phyloP scores from a whole-genome alignment of 2,888 invertebrate species.

The Ormyrus rosae region DNA sequence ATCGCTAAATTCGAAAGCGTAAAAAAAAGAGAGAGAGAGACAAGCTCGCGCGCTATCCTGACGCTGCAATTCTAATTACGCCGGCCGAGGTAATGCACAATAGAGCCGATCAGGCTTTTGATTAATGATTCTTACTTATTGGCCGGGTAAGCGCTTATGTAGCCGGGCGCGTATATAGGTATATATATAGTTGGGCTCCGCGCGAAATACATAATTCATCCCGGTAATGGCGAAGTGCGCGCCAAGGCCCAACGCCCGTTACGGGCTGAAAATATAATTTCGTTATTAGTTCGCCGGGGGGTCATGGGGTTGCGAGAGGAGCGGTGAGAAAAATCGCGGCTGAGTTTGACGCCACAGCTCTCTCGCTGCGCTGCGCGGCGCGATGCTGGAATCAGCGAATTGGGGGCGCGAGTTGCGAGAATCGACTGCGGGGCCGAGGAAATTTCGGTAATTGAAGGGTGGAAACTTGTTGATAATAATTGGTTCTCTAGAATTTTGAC shows the following conservation, averaged over 20 bases:
- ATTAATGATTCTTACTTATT: conserved; percentile 54
- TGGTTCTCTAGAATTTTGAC: no score
- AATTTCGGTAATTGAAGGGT: no score
- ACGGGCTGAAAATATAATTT: conserved; percentile 29
- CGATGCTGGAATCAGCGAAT: no score
- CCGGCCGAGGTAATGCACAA: conserved; percentile 43
- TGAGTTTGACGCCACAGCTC: no score
- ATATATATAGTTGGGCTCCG: not conserved
- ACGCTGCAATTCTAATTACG: conserved; percentile 53
- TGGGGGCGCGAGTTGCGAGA: no score
- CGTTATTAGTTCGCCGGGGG: conserved; percentile 22
- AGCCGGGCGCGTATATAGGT: not conserved
- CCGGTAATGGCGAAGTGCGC: conserved; percentile 23
- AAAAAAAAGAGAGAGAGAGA: conserved; percentile 8
- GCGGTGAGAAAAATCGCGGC: not conserved
- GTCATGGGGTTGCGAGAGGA: not conserved
- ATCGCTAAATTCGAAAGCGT: not conserved
- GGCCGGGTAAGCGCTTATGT: conserved; percentile 34
- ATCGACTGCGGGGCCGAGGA: no score
- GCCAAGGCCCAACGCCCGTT: not conserved
- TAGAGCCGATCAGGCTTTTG: conserved; percentile 50
- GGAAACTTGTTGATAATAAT: no score
- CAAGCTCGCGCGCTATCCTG: conserved; percentile 12
- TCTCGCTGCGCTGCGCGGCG: not conserved
- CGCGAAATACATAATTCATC: conserved; percentile 48